These are phyloP conservation scores for Drosophila engyochracea DNA, from an alignment of 2,888 invertebrate species.

Conservation along the genomic window DNA sequence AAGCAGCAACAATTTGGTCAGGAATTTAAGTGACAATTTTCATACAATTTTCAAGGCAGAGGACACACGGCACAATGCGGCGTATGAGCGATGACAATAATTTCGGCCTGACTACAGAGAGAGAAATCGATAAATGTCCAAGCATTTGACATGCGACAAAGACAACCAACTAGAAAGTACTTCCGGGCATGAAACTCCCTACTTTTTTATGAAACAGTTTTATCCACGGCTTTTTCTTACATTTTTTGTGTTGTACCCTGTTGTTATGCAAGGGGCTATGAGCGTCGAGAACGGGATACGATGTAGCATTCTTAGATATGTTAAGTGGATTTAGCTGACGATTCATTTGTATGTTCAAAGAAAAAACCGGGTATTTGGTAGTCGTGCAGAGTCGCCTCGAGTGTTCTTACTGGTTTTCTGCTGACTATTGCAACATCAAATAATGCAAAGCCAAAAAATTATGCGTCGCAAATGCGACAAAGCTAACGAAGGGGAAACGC, in stretches of 20 bases:
- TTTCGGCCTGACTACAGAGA: slow-evolving; percentile 31
- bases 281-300: no score
- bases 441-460: slow-evolving; percentile 66
- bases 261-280: neutral
- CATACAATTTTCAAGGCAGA: slow-evolving; percentile 34
- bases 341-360: neutral
- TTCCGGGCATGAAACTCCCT: slow-evolving; percentile 28
- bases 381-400: neutral
- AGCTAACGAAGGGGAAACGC: slow-evolving; percentile 31
- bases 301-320: neutral
- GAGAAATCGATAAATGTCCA: slow-evolving; percentile 65
- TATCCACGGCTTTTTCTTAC: neutral
- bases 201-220: slow-evolving; percentile 2
- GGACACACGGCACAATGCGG: slow-evolving; percentile 47
- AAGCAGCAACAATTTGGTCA: slow-evolving; percentile 55
- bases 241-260: slow-evolving; percentile 1
- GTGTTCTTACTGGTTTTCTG: slow-evolving; percentile 12
- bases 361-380: slow-evolving; percentile 10
- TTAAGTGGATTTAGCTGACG: neutral
- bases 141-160: slow-evolving; percentile 38
- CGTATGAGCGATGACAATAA: slow-evolving; percentile 72
- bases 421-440: slow-evolving; percentile 51
- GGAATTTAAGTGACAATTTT: slow-evolving; percentile 78
- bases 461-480: slow-evolving; percentile 64
- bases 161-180: slow-evolving; percentile 30